Percentiles rank a stretch among this genome's conserved stretches.
Conservation (phyloP, 2,888 invertebrate species). For the Lasius fuliginosus region DNA sequence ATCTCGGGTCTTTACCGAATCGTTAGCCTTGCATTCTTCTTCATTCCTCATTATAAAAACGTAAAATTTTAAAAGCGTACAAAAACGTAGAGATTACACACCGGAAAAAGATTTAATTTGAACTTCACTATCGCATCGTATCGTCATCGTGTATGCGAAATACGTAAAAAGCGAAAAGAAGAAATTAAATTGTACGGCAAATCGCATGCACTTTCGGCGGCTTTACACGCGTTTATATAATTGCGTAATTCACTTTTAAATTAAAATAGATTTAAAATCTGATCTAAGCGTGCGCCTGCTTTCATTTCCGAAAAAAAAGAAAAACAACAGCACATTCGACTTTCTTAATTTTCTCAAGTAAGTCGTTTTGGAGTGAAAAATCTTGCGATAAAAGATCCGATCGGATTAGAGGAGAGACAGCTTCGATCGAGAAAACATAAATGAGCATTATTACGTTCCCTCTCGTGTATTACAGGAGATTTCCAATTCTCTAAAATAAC, state of each 20-base stretch:
- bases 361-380: background rate
- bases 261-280: constrained; percentile 5
- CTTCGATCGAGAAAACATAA: background rate
- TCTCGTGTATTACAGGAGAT: background rate
- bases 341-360: background rate
- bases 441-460: background rate
- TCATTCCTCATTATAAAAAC: background rate
- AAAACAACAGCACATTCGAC: background rate
- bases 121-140: background rate
- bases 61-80: background rate
- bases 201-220: constrained; percentile 17
- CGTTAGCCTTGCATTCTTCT: background rate
- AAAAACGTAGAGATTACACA: background rate
- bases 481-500: background rate
- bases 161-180: constrained; percentile 17
- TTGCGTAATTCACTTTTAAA: constrained; percentile 4
- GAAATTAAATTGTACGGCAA: constrained; percentile 31
- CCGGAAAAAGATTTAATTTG: background rate
- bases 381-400: background rate
- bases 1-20: background rate
- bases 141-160: background rate
- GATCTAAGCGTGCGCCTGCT: no score
- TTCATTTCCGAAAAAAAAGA: background rate
- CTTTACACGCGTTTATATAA: background rate
- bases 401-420: background rate